Evolutionary conservation across 37 sponge, comb jelly and placozoan species (phyloP).

Genomic region (Cladorhizidae sp.): DNA sequence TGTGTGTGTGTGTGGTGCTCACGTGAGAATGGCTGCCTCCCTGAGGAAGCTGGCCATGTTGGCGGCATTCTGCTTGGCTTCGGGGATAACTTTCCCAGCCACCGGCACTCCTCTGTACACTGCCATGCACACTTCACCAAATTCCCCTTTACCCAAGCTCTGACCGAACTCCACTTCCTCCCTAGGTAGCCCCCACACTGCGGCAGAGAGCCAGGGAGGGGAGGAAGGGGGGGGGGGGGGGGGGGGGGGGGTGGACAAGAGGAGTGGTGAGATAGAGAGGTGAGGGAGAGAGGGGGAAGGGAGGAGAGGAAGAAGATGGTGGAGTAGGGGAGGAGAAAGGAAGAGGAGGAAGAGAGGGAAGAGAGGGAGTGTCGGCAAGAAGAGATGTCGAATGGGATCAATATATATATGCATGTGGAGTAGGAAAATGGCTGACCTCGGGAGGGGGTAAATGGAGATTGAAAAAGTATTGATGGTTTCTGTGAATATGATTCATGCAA

Average conservation of each 20-base stretch:
- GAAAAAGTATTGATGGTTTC: too few relatives aligned
- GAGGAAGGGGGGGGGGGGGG: background rate
- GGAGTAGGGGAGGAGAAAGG: background rate
- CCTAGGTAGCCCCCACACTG: slow-evolving; percentile 77
- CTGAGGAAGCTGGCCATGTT: slow-evolving; percentile 28
- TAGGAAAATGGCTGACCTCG: too few relatives aligned
- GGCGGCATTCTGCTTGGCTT: slow-evolving; percentile 20
- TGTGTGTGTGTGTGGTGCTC: slow-evolving; percentile 20
- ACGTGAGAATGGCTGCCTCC: slow-evolving; percentile 74
- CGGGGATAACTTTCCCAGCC: slow-evolving; percentile 84
- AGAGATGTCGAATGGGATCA: slow-evolving; percentile 12
- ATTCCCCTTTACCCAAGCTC: slow-evolving; percentile 84
- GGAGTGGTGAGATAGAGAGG: background rate
- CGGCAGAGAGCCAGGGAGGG: background rate
- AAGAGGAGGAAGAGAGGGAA: background rate
- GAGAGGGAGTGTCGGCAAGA: background rate
- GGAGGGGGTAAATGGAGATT: too few relatives aligned
- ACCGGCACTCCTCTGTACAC: slow-evolving; percentile 72
- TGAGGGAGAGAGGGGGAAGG: background rate
- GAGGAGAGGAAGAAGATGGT: background rate
- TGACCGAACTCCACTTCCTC: slow-evolving; percentile 65
- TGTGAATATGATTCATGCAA: too few relatives aligned
- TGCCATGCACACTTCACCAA: slow-evolving; percentile 90
- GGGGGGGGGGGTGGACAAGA: background rate
- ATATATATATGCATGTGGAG: too few relatives aligned